Evolutionary conservation across 2,113 vertebrate species (phyloP), one percentile per base, ranked within the genome.

Genomic region (Plecturocebus donacophilus): DNA sequence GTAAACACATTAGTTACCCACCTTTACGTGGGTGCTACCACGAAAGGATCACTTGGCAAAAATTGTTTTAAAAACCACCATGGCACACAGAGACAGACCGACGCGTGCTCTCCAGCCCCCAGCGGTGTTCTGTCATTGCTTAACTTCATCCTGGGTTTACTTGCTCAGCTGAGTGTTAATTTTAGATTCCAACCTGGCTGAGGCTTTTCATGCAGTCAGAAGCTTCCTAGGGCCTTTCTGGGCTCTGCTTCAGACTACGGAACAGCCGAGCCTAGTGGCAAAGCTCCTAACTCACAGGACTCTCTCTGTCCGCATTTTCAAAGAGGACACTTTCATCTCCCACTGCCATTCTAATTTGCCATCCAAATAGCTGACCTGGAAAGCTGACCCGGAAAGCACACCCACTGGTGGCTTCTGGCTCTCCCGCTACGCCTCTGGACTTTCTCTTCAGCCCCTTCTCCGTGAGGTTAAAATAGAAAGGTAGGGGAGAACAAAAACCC

Each of bases 61-160:
- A 90, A 47, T 52, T 49, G 1, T 14, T 76, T 45, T 35, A 2
- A 8, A 81, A 70, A 40, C 30, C 66, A 23, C 19, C 52, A 5
- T 20, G 25, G 19, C 38, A n/a, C 35, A 58, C 19, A 17, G 3
- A 23, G 30, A 40, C 64, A 6, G 27, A 52, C 1, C 0, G 56
- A 12, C 14, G 56, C 38, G 38, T 45, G 54, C 80, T n/a, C 4
- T 3, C 27, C 45, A 61, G 23, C 14, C n/a, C 14, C n/a, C 14
- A 8, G 17, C 23, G 0, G 0, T 3, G 8, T 25, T 58, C 54
- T 30, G 1, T n/a, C 64, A 8, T 52, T 4, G 19, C 56, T 58
- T 87, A 54, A 70, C n/a, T 45, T 86, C n/a, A 27, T 8, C 30
- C 47, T 3, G 25, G 54, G 16, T 42, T 80, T 23, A 38, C 58